phyloP scores from a whole-genome alignment of 2,113 vertebrate genomes.

The Notothenia coriiceps region DNA sequence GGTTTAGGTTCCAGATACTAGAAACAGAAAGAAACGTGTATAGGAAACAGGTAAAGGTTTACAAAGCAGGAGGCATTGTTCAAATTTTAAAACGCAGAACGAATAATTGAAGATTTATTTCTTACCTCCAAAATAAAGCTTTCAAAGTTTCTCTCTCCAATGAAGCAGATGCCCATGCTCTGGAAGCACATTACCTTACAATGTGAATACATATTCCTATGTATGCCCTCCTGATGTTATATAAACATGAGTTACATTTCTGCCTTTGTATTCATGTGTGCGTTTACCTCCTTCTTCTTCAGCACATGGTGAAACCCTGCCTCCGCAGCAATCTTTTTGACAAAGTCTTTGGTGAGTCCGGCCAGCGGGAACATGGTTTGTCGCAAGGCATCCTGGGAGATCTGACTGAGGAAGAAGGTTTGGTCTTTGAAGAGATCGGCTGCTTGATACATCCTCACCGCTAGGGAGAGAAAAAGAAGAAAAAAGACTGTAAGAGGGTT shows the following conservation, averaged over 20 bases:
- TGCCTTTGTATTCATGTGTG: background rate
- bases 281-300: constrained; percentile 92
- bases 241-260: background rate
- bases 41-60: background rate
- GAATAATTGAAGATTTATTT: background rate
- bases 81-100: background rate
- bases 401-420: constrained; percentile 98
- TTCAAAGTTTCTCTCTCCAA: constrained; percentile 94
- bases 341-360: constrained; percentile 92
- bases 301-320: constrained; percentile 92
- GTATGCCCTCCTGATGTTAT: background rate
- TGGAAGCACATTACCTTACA: constrained; percentile 56
- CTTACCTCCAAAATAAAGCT: constrained; percentile 93
- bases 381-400: constrained; percentile 91
- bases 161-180: constrained; percentile 99
- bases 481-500: background rate
- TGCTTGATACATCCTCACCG: constrained; percentile 89
- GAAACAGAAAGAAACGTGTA: background rate
- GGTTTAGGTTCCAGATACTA: constrained; percentile 94
- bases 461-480: constrained; percentile 43
- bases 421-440: constrained; percentile 95
- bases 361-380: constrained; percentile 95
- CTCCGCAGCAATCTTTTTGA: constrained; percentile 94
- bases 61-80: background rate
- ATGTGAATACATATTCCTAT: background rate